Evolutionary conservation across 2,888 invertebrate species (phyloP).

Genomic region (Drosophila subquinaria): DNA sequence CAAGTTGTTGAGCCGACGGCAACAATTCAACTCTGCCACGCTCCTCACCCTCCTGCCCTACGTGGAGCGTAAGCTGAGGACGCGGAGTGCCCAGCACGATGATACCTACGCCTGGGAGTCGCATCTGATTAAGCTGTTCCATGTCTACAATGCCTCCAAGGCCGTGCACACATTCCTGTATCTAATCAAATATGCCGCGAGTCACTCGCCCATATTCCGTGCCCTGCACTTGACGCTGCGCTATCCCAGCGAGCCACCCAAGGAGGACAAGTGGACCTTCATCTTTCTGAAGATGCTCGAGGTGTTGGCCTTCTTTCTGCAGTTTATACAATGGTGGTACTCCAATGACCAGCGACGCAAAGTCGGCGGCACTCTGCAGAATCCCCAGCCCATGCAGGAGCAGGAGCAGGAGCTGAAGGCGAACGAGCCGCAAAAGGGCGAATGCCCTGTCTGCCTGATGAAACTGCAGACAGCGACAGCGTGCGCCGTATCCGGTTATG

Average conservation of each 20-base stretch:
- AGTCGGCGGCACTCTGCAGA: conserved; percentile 86
- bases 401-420: conserved; percentile 37
- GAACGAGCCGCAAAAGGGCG: conserved; percentile 85
- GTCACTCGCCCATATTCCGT: conserved; percentile 87
- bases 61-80: conserved; percentile 88
- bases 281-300: conserved; percentile 87
- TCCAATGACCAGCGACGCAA: conserved; percentile 87
- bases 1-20: conserved; percentile 83
- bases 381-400: conserved; percentile 82
- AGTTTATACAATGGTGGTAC: conserved; percentile 95
- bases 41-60: conserved; percentile 91
- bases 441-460: conserved; percentile 92
- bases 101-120: conserved; percentile 82
- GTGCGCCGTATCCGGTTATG: conserved; percentile 87
- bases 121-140: conserved; percentile 67
- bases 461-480: conserved; percentile 90
- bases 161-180: conserved; percentile 87
- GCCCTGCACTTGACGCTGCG: conserved; percentile 88
- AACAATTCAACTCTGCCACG: conserved; percentile 88
- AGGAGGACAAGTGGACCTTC: conserved; percentile 80
- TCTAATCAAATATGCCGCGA: conserved; percentile 84
- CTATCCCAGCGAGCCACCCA: conserved; percentile 86
- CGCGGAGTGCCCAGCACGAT: conserved; percentile 87
- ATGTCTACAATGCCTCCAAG: conserved; percentile 84
- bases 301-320: conserved; percentile 93